Evolutionary conservation across 2,113 vertebrate species (phyloP).

Genomic region (Heteronetta atricapilla): DNA sequence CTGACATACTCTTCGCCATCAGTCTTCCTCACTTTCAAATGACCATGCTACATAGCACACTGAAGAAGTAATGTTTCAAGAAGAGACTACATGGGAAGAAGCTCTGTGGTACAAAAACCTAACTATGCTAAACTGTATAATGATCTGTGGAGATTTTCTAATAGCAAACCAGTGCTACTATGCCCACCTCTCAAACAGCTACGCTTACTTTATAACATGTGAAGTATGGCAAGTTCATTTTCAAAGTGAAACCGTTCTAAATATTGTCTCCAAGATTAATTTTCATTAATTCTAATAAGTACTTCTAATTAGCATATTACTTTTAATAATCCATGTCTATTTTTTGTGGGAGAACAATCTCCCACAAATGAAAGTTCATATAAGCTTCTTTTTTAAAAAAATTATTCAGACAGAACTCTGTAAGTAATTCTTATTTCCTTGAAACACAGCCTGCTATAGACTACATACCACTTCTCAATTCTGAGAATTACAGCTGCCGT

Average conservation of each 20-base stretch:
- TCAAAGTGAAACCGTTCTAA: not conserved
- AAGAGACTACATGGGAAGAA: not conserved
- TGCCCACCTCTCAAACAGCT: not conserved
- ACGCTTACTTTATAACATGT: not conserved
- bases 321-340: not conserved
- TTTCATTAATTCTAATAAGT: not conserved
- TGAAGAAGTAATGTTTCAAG: not conserved
- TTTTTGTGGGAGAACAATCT: not conserved
- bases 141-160: not conserved
- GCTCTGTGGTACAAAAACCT: not conserved
- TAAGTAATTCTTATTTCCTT: not conserved
- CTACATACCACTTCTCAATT: not conserved
- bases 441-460: not conserved
- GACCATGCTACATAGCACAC: not conserved
- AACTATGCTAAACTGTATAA: not conserved
- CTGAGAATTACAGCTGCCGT: not conserved
- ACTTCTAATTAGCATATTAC: not conserved
- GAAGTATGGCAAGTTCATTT: not conserved
- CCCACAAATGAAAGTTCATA: not conserved
- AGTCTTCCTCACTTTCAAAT: not conserved
- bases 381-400: not conserved
- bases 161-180: not conserved
- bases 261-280: not conserved
- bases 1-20: not conserved
- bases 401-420: not conserved